Conservation (phyloP, 2,888 invertebrate genomes). For the Xanthorhoe spadicearia region DNA sequence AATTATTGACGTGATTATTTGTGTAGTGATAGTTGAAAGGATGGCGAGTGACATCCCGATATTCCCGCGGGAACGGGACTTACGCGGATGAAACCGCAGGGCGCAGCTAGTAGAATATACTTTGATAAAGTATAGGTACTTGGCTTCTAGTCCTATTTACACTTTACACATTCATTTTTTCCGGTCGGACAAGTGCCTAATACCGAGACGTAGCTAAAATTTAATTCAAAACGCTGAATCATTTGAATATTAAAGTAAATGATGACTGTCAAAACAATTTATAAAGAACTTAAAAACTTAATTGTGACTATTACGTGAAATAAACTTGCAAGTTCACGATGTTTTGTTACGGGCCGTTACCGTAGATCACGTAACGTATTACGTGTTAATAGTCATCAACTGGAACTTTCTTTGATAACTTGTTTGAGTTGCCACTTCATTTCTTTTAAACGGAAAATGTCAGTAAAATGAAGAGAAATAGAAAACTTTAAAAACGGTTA, state of each 20-base stretch:
- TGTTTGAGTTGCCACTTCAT: conserved; percentile 13
- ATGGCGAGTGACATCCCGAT: too few species aligned
- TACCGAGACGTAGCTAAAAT: too few species aligned
- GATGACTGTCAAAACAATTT: conserved; percentile 21
- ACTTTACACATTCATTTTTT: not conserved
- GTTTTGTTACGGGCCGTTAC: conserved; percentile 31
- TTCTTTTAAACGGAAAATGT: not conserved
- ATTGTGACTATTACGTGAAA: conserved; percentile 26
- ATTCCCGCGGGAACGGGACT: too few species aligned
- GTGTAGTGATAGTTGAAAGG: too few species aligned
- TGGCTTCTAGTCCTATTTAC: too few species aligned
- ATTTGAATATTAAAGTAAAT: not conserved
- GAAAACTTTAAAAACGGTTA: not conserved
- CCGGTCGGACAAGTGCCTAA: too few species aligned
- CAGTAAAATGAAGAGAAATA: not conserved
- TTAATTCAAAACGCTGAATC: not conserved
- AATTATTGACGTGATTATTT: too few species aligned
- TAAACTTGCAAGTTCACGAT: conserved; percentile 36
- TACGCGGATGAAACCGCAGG: too few species aligned
- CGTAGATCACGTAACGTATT: conserved; percentile 35
- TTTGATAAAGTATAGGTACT: not conserved
- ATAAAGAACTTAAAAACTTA: conserved; percentile 16
- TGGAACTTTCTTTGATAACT: conserved; percentile 30
- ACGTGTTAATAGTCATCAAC: conserved; percentile 34
- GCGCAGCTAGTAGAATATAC: too few species aligned